Base-by-base conservation (phyloP, 92 coral and sea anemone genomes). In the Isaurus tuberculatus region DNA sequence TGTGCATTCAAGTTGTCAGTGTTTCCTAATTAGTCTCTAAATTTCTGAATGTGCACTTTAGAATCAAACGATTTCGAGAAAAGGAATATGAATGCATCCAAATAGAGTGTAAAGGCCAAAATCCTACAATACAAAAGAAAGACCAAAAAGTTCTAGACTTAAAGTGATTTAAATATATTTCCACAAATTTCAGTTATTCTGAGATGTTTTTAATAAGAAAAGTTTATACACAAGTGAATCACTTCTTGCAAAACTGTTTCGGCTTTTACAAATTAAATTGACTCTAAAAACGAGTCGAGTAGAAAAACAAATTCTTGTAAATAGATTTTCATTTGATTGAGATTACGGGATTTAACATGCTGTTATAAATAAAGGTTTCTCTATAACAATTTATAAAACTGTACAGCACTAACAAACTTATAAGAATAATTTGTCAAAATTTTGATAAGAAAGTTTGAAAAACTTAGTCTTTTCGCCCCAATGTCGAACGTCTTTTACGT, bases 281-380 rank as follows among this genome's bases (percentile, higher is more conserved):
- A 40, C 36, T 69, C n/a, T 72, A 27, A 72, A 72, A 29, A 51
- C 44, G 37, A 51, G 34, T 74, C 31, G 19, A 51, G 43, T 74
- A 74, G 48, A 74, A 74, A 74, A 74, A 70, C n/a, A n/a, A 43
- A 17, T 51, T 7, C 29, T n/a, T 28, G 26, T 73, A 31, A 25
- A 44, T 49, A 46, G 28, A 15, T 11, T 49, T 22, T 70, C 28
- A 25, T 43, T 7, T 30, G 9, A 22, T 72, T 20, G 22, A 72
- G 40, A 27, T 22, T 25, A 40, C 58, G 10, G 9, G 27, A 16
- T 14, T n/a, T 16, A 31, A 26, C 22, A 32, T 77, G n/a, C 53
- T 55, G 55, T 20, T 58, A 77, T 77, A 77, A 77, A 77, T 77
- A 77, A 58, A 77, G 61, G 23, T 55, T 53, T 74, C 64, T 77